Evolutionary conservation across 1,140 invertebrate species (phyloP).

Genomic region (Meloidogyne chitwoodi): DNA sequence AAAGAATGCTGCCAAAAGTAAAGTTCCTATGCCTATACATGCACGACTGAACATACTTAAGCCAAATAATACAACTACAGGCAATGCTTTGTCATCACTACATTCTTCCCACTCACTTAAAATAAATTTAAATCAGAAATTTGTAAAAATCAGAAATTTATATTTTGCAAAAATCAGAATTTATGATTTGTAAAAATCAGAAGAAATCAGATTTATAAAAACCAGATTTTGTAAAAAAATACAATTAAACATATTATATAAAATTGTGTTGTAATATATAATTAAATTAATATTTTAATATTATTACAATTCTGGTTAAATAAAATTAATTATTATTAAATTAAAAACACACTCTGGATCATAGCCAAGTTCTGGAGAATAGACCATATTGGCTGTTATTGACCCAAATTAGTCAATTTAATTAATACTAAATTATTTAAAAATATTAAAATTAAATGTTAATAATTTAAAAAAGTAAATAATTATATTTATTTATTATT

Average conservation of each 20-base stretch:
- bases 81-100: conserved; percentile 41
- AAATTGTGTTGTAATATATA: no score
- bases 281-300: no score
- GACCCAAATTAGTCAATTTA: neutral
- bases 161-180: neutral
- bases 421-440: no score
- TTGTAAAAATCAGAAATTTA: neutral
- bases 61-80: conserved; percentile 14
- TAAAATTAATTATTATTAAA: neutral
- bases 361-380: conserved; percentile 48
- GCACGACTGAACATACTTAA: conserved; percentile 26
- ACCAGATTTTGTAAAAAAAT: no score
- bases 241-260: no score
- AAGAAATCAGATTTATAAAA: neutral
- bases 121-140: neutral
- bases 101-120: conserved; percentile 49
- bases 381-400: conserved; percentile 43
- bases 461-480: no score
- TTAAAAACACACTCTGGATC: conserved; percentile 42
- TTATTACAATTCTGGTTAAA: no score
- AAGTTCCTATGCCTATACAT: conserved; percentile 15
- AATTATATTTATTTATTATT: no score
- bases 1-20: conserved; percentile 23
- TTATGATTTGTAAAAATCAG: neutral
- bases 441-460: no score